Base-by-base conservation (phyloP, 2,888 invertebrate species). In the Nephrotoma appendiculata region DNA sequence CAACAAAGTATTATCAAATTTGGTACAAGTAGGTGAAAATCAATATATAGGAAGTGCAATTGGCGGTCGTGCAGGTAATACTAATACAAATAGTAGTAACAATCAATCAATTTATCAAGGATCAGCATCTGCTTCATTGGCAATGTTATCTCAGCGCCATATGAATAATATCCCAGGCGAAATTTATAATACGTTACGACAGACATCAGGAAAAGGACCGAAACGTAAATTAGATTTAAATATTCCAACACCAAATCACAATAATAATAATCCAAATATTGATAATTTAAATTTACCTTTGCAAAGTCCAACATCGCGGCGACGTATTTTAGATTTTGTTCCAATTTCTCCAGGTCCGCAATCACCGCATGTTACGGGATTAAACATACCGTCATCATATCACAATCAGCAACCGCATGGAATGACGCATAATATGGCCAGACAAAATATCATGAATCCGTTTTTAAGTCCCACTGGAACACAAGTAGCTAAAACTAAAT, bases 381-480 rank as follows among this genome's bases (percentile, higher is more conserved):
- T 48, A 41, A 91, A 89, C 93, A 93, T 88, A 92, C 92, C 88
- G 90, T 92, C 89, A 92, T 92, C 9, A 92, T 90, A 91, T 9
- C 86, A 86, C 42, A 83, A 48, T 57, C 91, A 91, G 85, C 41
- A 92, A 92, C 89, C 92, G 92, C 9, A 89, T 0, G 91, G 90
- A 87, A 92, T 92, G 88, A 89, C 90, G 12, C 48, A 41, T 43
- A 88, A 90, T 48, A 90, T 92, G 3, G 15, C 42, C n/a, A 90
- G 92, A 90, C 91, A 92, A 11, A 92, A 92, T 1, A 92, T 92
- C 0, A 11, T 88, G 92, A 41, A 92, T 92, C 88, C 92, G 92
- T 97, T 97, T 90, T 96, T 97, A 12, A 96, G 96, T 88, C 97
- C 97, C 0, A 92, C 96, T 83, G 94, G 95, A 89, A 95, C 96